Evolutionary conservation across 2,113 vertebrate species (phyloP), one percentile per base, ranked within the genome.

Genomic region (Gallinago jamesoni): DNA sequence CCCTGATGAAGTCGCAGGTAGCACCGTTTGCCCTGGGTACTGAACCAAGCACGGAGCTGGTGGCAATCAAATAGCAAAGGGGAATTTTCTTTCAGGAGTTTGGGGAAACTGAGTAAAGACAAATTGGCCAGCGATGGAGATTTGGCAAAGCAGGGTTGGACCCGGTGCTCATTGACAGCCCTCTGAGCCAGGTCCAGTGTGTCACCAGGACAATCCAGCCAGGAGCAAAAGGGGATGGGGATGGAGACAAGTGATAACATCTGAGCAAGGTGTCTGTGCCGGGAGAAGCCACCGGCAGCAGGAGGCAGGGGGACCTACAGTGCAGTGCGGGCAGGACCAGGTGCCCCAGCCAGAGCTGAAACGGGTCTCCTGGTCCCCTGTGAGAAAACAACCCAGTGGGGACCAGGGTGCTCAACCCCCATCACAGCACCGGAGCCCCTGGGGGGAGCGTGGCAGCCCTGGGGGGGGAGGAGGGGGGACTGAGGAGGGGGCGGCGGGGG

Each of bases 91-190:
- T 72, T 48, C 6, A 20, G 30, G 12, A 31, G 6, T 45, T 89
- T 50, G 55, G 21, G 43, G 64, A 87, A 87, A 47, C 19, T 16
- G 43, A 64, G 25, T 50, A 48, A 90, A 39, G 5, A 31, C 33
- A 43, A 4, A n/a, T 56, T 8, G 1, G 37, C 12, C 16, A 43
- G 39, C 43, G 82, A 74, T 4, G 5, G 43, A 27, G 14, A 47
- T 82, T 75, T 66, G 47, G 47, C 0, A 0, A 8, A 28, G 55
- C 24, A 33, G 33, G 13, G 25, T 56, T 3, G 1, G 50, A 66
- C 39, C 20, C 41, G 39, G 37, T 23, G 50, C 50, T 11, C 43
- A 63, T 0, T 31, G 57, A 57, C 52, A 72, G 15, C 5, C 10
- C 5, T 3, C 35, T 64, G 10, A 78, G 6, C 25, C 12, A 78